phyloP scores from a whole-genome alignment of 2,888 invertebrate species.

The Trypoxylon attenuatum region DNA sequence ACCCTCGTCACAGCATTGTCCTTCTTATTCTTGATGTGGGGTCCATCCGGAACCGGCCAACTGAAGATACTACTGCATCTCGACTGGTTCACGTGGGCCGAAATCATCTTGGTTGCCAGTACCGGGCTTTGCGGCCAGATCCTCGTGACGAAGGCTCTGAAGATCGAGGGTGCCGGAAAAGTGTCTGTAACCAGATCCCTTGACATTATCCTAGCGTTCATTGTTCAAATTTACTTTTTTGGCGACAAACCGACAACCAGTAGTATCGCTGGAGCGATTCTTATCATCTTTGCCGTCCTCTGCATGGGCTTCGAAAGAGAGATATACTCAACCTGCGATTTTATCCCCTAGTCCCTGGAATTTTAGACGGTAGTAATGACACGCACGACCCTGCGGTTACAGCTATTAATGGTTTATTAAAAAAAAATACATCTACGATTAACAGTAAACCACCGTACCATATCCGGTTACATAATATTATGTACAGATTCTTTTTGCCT shows the following conservation, averaged over 20 bases:
- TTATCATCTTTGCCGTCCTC: conserved; percentile 72
- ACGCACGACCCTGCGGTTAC: too few species aligned
- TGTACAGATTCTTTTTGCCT: conserved; percentile 56
- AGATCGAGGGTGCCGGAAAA: conserved; percentile 75
- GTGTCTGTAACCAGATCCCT: conserved; percentile 75
- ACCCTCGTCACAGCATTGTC: conserved; percentile 67
- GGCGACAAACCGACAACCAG: conserved; percentile 72
- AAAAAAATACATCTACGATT: conserved; percentile 70
- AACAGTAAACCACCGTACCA: conserved; percentile 69
- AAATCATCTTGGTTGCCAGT: conserved; percentile 64
- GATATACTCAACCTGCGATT: conserved; percentile 70
- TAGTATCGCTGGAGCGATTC: conserved; percentile 71
- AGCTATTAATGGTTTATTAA: too few species aligned
- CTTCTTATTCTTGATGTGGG: conserved; percentile 63
- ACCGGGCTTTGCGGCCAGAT: conserved; percentile 74
- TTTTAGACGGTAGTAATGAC: conserved; percentile 9
- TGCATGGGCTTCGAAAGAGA: conserved; percentile 75
- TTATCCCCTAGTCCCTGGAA: conserved; percentile 62
- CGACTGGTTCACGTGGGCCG: conserved; percentile 66
- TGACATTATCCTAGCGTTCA: conserved; percentile 75
- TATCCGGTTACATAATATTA: conserved; percentile 63
- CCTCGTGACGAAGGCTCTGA: conserved; percentile 73
- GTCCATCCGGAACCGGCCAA: conserved; percentile 57
- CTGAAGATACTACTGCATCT: conserved; percentile 57
- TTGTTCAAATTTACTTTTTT: conserved; percentile 73